Base-by-base conservation (phyloP, 2,797 vertebrate genomes). In the Lacerta bilineata region DNA sequence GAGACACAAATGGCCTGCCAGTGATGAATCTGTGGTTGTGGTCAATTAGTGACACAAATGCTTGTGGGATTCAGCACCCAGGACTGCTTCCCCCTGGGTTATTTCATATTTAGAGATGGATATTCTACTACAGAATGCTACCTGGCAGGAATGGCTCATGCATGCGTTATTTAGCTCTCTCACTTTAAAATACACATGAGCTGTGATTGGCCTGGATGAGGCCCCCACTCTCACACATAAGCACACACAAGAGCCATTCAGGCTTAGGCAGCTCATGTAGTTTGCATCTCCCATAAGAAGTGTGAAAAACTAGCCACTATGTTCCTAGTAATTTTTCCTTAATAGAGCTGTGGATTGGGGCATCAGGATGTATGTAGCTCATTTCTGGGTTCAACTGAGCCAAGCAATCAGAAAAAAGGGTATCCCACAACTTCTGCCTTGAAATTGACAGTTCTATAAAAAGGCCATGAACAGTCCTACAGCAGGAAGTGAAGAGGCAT, bases 371-470 rank as follows among this genome's bases (percentile, higher is more conserved):
- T n/a, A 8, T 83, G 20, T 85, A 92, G 86, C 81, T 85, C 80
- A 46, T 77, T 43, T 66, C 87, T 90, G 89, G 61, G 90, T 93
- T 94, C 36, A 89, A 82, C 88, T 86, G 90, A 91, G 91, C 64
- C 68, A 5, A 69, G 20, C 81, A 91, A 93, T 88, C 64, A 76
- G 89, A 93, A 95, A 88, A 15, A 69, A 80, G n/a, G 78, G 88
- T 83, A 90, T 90, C 93, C 94, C 87, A 89, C 25, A 91, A 92
- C 92, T 93, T 96, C 93, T 95, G 92, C 94, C 92, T 91, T 94
- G 91, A 95, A 95, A 96, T 43, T n/a, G 83, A 29, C 91, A 93
- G 95, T 85, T 93, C 91, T 94, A 96, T 84, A 96, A 97, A 96
- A 95, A 93, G 91, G 93, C 95, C 90, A 86, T 69, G 74, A 93